Percentiles rank a stretch among this genome's conserved stretches.
Conservation (phyloP, 2,797 vertebrate genomes). For the Heterohyrax brucei region DNA sequence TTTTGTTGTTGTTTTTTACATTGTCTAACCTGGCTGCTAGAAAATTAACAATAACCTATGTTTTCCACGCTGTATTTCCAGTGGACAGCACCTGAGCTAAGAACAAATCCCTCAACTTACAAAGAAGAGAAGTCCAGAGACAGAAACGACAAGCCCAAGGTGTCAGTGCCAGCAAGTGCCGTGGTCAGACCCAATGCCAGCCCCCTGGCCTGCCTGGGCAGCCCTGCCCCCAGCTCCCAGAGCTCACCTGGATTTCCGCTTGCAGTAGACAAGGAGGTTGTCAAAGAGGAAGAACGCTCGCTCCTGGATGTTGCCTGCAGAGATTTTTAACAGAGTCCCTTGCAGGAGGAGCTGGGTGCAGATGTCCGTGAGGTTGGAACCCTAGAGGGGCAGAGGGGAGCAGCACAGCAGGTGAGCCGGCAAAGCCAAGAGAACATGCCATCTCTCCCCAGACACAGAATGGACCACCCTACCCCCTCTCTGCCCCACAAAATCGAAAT, state of each 20-base stretch:
- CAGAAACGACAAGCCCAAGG: background rate
- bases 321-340: slow-evolving; percentile 98
- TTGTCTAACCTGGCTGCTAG: background rate
- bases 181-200: background rate
- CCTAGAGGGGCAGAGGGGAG: slow-evolving; percentile 89
- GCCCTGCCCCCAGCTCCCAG: background rate
- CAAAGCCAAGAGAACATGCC: no score
- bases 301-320: slow-evolving; percentile 99
- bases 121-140: background rate
- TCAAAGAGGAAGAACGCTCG: slow-evolving; percentile 99
- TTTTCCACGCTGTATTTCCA: background rate
- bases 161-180: background rate
- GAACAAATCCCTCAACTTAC: background rate
- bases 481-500: background rate
- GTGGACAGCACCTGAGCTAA: background rate
- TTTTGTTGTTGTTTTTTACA: background rate
- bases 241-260: slow-evolving; percentile 97
- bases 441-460: background rate
- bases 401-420: background rate
- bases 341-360: slow-evolving; percentile 97
- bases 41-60: background rate
- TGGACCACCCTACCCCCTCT: background rate
- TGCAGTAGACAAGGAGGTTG: slow-evolving; percentile 99
- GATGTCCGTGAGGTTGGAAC: slow-evolving; percentile 99
- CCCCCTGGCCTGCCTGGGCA: background rate